These are phyloP conservation scores for Canis aureus DNA, from an alignment of 2,113 vertebrate genomes.

Conservation along the genomic window DNA sequence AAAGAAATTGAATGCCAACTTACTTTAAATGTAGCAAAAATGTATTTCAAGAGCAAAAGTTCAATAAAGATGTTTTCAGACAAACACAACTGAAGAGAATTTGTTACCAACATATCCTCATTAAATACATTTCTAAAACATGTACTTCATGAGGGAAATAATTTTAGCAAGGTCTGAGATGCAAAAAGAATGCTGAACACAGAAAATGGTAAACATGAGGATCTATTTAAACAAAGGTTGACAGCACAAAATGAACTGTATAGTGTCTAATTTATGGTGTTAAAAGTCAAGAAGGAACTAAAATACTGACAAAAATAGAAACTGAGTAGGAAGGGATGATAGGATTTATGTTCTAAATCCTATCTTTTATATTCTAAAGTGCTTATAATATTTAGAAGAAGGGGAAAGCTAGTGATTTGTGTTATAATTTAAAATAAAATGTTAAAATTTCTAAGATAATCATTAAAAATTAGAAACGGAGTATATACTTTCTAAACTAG, in stretches of 20 bases:
- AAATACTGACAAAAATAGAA: slow-evolving; percentile 27
- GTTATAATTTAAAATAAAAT: slow-evolving; percentile 51
- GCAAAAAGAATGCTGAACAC: not conserved
- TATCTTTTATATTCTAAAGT: not conserved
- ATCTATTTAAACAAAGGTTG: not conserved
- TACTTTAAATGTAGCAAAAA: slow-evolving; percentile 33
- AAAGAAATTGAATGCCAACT: not conserved
- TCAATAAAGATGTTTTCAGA: slow-evolving; percentile 46
- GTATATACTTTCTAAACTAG: not conserved
- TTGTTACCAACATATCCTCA: not conserved
- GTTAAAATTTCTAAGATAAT: slow-evolving; percentile 19
- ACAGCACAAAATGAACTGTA: not conserved
- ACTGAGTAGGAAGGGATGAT: not conserved
- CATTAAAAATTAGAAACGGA: slow-evolving; percentile 36
- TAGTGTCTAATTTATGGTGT: not conserved
- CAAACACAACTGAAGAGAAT: not conserved
- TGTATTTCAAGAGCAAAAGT: slow-evolving; percentile 23
- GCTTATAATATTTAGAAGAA: slow-evolving; percentile 2
- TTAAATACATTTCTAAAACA: slow-evolving; percentile 21
- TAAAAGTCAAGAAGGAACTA: slow-evolving; percentile 47
- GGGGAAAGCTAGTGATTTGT: not conserved
- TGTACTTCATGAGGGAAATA: slow-evolving; percentile 16
- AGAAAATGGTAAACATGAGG: not conserved
- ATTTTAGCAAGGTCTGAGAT: not conserved
- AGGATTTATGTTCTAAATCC: not conserved